Evolutionary conservation across 2,113 vertebrate genomes (phyloP).

Genomic region (Scolopax mira): DNA sequence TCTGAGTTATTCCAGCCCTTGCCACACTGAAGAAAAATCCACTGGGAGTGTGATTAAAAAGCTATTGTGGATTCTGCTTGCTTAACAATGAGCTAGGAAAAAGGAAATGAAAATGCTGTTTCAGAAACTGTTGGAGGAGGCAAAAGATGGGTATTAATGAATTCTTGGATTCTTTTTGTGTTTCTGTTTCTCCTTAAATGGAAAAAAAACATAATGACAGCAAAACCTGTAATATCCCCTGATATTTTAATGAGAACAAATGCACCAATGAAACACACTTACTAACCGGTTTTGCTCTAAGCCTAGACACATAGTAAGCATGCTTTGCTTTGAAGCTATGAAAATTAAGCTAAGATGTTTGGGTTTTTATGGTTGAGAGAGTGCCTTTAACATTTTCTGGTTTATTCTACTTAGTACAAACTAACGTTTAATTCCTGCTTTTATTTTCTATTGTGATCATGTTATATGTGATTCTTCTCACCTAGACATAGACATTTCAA

Average conservation of each 20-base stretch:
- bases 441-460: background rate
- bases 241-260: background rate
- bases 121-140: background rate
- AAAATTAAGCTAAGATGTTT: background rate
- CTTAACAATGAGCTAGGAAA: background rate
- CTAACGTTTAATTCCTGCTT: background rate
- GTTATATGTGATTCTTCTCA: background rate
- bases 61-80: background rate
- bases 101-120: background rate
- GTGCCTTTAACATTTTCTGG: background rate
- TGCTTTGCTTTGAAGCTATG: background rate
- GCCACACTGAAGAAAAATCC: background rate
- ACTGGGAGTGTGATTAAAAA: background rate
- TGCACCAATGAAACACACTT: background rate
- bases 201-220: background rate
- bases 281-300: background rate
- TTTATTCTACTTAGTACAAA: background rate
- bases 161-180: background rate
- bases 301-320: background rate
- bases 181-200: background rate
- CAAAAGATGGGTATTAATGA: background rate
- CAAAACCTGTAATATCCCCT: background rate
- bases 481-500: background rate
- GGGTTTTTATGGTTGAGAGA: background rate
- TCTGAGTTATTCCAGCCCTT: background rate